These are phyloP conservation scores for Zaprionus ghesquierei DNA, from an alignment of 1,140 invertebrate species.

Conservation along the genomic window DNA sequence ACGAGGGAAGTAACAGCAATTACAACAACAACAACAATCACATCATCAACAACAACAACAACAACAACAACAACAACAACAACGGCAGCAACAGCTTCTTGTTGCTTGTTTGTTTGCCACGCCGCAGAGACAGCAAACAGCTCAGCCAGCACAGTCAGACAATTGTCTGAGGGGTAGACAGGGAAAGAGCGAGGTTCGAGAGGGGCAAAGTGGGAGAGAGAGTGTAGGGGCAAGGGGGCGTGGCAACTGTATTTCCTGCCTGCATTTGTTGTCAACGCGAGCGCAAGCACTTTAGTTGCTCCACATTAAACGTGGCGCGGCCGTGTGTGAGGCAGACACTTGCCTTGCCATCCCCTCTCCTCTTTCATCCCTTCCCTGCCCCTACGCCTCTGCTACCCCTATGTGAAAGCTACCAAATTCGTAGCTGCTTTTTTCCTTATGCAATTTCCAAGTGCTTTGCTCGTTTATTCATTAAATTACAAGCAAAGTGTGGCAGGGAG, in stretches of 20 bases:
- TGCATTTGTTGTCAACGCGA: constrained; percentile 49
- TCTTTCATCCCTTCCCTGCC: neutral
- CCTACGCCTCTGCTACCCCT: neutral
- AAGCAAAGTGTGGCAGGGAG: constrained; percentile 7
- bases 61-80: neutral
- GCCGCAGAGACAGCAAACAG: constrained; percentile 47
- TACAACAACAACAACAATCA: neutral
- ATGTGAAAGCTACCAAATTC: neutral
- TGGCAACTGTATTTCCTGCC: constrained; percentile 17
- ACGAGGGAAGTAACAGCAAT: neutral
- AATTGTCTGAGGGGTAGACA: neutral
- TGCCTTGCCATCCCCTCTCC: no score
- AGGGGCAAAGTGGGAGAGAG: no score
- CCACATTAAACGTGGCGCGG: constrained; percentile 38
- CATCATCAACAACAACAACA: neutral
- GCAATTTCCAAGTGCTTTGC: constrained; percentile 44
- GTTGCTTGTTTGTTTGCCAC: constrained; percentile 49
- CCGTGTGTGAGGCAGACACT: neutral
- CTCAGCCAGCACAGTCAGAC: neutral
- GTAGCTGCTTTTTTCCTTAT: constrained; percentile 24
- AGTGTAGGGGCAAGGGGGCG: neutral
- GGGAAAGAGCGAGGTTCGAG: neutral
- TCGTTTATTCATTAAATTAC: constrained; percentile 56
- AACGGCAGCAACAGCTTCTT: constrained; percentile 4
- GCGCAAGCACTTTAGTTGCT: constrained; percentile 45